These are phyloP conservation scores for Nettapus auritus DNA, from an alignment of 2,113 vertebrate species.

Conservation along the genomic window DNA sequence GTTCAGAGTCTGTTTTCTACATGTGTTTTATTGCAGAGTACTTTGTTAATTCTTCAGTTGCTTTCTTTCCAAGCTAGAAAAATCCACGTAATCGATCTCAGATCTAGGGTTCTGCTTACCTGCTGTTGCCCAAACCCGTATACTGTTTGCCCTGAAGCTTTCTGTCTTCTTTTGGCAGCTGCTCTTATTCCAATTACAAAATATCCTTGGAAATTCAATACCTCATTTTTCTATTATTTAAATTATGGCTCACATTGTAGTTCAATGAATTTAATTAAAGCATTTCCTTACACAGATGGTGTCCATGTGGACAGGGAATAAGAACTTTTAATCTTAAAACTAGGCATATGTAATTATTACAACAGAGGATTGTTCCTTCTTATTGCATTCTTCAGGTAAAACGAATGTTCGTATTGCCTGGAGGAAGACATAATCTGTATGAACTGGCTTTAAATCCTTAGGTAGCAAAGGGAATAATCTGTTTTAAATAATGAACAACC, in stretches of 20 bases:
- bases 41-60: background rate
- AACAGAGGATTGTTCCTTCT: background rate
- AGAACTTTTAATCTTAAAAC: background rate
- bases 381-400: background rate
- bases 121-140: constrained; percentile 12
- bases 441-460: background rate
- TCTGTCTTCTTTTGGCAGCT: constrained; percentile 29
- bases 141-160: constrained; percentile 35
- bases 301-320: constrained; percentile 52
- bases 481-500: background rate
- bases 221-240: constrained; percentile 61
- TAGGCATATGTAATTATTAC: constrained; percentile 2
- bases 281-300: constrained; percentile 56
- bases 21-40: background rate
- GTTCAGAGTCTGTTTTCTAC: background rate
- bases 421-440: constrained; percentile 1
- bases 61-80: background rate
- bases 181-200: constrained; percentile 36
- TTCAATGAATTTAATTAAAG: constrained; percentile 63
- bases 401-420: background rate
- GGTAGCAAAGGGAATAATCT: background rate
- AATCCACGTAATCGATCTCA: constrained; percentile 22
- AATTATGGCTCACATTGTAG: constrained; percentile 41
- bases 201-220: constrained; percentile 61
- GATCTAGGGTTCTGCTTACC: constrained; percentile 36